Conservation (phyloP, 2,888 invertebrate genomes). For the Catocala sponsa region DNA sequence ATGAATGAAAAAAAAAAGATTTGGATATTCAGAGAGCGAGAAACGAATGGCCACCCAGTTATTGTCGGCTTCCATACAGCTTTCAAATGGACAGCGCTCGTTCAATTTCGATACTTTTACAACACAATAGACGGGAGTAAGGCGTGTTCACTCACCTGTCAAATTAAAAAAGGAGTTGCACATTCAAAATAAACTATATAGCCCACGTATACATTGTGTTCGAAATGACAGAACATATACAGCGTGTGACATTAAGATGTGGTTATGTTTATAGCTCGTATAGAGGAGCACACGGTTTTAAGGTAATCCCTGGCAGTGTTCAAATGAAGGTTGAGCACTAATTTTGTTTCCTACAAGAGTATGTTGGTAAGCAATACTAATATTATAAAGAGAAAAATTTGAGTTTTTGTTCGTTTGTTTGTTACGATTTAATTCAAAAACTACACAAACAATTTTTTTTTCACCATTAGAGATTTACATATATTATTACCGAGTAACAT, state of each 20-base stretch:
- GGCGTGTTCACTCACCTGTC: slow-evolving; percentile 86
- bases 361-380: no score
- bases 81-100: slow-evolving; percentile 81
- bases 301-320: no score
- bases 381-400: no score
- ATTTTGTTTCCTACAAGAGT: no score
- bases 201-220: slow-evolving; percentile 22
- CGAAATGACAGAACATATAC: slow-evolving; percentile 6
- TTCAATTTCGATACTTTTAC: slow-evolving; percentile 87
- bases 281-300: no score
- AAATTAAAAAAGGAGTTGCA: slow-evolving; percentile 86
- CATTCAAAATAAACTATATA: slow-evolving; percentile 77
- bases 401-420: no score
- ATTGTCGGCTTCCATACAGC: slow-evolving; percentile 78
- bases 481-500: background rate
- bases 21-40: slow-evolving; percentile 78
- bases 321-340: no score
- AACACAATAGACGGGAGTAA: slow-evolving; percentile 84
- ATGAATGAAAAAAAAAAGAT: slow-evolving; percentile 80
- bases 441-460: no score
- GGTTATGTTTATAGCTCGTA: no score
- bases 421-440: no score
- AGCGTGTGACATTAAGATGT: no score
- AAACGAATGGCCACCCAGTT: slow-evolving; percentile 73
- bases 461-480: slow-evolving; percentile 1